Evolutionary conservation across 2,888 invertebrate species (phyloP).

Genomic region (Melolontha melolontha): DNA sequence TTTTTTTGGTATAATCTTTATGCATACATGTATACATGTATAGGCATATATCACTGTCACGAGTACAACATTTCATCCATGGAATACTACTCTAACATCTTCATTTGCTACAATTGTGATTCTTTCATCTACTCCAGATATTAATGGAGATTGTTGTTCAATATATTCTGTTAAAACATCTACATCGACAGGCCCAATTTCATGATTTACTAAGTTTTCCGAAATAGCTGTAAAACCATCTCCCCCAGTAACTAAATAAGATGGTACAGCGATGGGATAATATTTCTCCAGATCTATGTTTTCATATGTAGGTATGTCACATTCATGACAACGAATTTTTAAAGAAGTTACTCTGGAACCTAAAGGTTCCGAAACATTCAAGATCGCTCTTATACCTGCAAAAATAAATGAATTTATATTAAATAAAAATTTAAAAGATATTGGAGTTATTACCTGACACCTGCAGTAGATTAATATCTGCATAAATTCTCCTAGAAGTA

Average conservation of each 20-base stretch:
- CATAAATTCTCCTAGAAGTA: constrained; percentile 50
- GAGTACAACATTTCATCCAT: no score
- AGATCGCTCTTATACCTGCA: constrained; percentile 72
- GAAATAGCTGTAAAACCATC: constrained; percentile 72
- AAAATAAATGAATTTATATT: background rate
- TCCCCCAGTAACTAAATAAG: constrained; percentile 75
- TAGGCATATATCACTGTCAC: no score
- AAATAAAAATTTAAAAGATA: background rate
- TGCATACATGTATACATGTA: no score
- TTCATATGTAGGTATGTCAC: constrained; percentile 73
- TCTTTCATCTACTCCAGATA: constrained; percentile 70
- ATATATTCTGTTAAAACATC: constrained; percentile 69
- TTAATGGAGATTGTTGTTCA: constrained; percentile 66
- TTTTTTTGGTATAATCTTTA: no score
- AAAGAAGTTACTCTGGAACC: constrained; percentile 72
- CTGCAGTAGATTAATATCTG: constrained; percentile 71
- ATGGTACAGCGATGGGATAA: constrained; percentile 73
- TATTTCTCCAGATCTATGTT: constrained; percentile 68
- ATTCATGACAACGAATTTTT: constrained; percentile 72
- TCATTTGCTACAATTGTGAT: constrained; percentile 55
- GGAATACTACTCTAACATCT: background rate
- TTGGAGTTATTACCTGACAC: constrained; percentile 63
- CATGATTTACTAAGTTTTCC: constrained; percentile 67
- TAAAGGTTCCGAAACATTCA: constrained; percentile 71
- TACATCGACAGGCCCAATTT: constrained; percentile 68